phyloP scores from a whole-genome alignment of 1,140 invertebrate genomes.

The Parapsyche elsis region DNA sequence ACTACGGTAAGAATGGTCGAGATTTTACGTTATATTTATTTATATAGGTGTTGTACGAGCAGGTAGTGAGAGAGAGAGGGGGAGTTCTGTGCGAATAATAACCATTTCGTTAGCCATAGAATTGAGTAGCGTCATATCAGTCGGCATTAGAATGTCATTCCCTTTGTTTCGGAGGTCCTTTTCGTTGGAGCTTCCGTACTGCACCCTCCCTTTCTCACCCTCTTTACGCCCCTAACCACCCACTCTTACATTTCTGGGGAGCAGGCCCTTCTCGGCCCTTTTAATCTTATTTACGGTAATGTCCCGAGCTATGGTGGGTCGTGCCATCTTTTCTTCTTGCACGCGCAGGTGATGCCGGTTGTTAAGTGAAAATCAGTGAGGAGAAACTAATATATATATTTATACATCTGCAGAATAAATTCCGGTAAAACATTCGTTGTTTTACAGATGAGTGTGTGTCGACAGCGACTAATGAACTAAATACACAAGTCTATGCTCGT shows the following conservation, averaged over 20 bases:
- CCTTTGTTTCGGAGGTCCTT: constrained; percentile 22
- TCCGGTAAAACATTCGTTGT: constrained; percentile 6
- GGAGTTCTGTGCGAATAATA: constrained; percentile 6
- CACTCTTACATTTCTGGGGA: neutral
- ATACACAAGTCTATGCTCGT: no score
- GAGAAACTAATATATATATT: constrained; percentile 40
- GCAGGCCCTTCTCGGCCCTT: constrained; percentile 7
- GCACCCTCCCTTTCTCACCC: neutral
- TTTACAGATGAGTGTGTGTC: no score
- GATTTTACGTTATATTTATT: no score
- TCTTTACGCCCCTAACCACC: no score
- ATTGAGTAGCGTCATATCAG: constrained; percentile 28
- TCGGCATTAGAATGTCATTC: constrained; percentile 33
- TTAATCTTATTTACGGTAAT: constrained; percentile 55
- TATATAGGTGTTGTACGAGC: no score
- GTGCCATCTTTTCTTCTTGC: constrained; percentile 49
- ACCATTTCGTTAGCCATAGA: constrained; percentile 22
- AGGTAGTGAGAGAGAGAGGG: neutral
- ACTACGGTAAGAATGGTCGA: no score
- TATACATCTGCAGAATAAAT: constrained; percentile 20
- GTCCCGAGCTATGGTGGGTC: constrained; percentile 18
- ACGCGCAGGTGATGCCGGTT: constrained; percentile 37
- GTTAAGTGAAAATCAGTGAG: constrained; percentile 42
- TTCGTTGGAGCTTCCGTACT: neutral
- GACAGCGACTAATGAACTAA: no score